Evolutionary conservation across 1,140 invertebrate genomes (phyloP).

Genomic region (Dinothrombium tinctorium): DNA sequence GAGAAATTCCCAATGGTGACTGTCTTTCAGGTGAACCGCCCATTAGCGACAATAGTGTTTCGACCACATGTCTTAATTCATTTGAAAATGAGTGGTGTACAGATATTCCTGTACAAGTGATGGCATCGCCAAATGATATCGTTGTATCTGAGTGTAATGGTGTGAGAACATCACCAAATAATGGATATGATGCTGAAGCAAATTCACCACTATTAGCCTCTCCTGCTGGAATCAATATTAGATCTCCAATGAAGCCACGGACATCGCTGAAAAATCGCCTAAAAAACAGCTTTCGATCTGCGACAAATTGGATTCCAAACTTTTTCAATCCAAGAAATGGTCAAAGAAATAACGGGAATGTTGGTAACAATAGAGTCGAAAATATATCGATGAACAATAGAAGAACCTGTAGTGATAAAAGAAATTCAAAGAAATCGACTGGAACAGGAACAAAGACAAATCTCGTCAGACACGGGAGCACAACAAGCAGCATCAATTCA

Average conservation of each 20-base stretch:
- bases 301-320: constrained; percentile 7
- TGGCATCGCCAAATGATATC: neutral
- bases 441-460: constrained; percentile 7
- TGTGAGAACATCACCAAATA: neutral
- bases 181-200: neutral
- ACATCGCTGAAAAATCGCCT: neutral
- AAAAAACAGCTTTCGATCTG: neutral
- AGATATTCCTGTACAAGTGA: neutral
- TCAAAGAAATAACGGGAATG: constrained; percentile 15
- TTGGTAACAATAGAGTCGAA: constrained; percentile 12
- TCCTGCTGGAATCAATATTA: neutral
- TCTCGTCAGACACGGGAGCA: constrained; percentile 8
- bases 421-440: neutral
- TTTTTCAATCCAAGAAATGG: constrained; percentile 1
- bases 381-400: neutral
- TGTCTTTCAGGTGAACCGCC: constrained; percentile 1
- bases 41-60: constrained; percentile 29
- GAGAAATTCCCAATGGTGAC: neutral
- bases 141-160: neutral
- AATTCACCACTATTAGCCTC: neutral
- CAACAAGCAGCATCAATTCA: constrained; percentile 8
- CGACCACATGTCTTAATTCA: constrained; percentile 21
- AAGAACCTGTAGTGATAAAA: constrained; percentile 1
- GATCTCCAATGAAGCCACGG: neutral
- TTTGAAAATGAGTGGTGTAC: constrained; percentile 4